Percentiles rank a stretch among this genome's conserved stretches.
Evolutionary conservation across 2,888 invertebrate species (phyloP).

Genomic region (Cataglyphis livida): DNA sequence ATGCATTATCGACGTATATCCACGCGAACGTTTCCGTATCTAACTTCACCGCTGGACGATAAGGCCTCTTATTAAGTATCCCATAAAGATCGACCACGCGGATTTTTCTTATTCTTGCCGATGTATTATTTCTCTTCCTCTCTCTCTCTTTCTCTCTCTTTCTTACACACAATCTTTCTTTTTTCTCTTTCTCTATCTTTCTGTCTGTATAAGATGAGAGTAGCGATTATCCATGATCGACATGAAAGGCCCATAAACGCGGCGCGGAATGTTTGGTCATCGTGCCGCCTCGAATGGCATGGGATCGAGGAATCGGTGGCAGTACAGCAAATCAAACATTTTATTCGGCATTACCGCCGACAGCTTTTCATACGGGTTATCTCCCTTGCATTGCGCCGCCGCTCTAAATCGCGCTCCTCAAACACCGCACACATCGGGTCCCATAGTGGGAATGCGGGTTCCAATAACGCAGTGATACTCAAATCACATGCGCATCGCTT

Average conservation of each 20-base stretch:
- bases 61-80: conserved; percentile 72
- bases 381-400: conserved; percentile 79
- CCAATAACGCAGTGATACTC: conserved; percentile 81
- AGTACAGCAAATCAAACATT: conserved; percentile 82
- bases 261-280: conserved; percentile 73
- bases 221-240: conserved; percentile 71
- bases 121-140: conserved; percentile 48
- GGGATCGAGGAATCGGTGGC: conserved; percentile 70
- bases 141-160: conserved; percentile 50
- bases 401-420: conserved; percentile 83
- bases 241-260: conserved; percentile 71
- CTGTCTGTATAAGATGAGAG: conserved; percentile 28
- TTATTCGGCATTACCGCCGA: conserved; percentile 82
- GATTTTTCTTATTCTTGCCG: conserved; percentile 62
- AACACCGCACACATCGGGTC: conserved; percentile 71
- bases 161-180: conserved; percentile 47
- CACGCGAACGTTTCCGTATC: conserved; percentile 70
- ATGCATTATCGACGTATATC: conserved; percentile 66
- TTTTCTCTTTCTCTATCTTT: conserved; percentile 31
- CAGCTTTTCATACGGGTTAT: conserved; percentile 83
- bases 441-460: conserved; percentile 78
- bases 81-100: conserved; percentile 64
- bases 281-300: conserved; percentile 57
- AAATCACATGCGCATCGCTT: conserved; percentile 65
- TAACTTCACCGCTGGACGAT: conserved; percentile 73